Percentiles rank a stretch among this genome's conserved stretches.
Evolutionary conservation across 2,113 vertebrate genomes (phyloP).

Genomic region (Poeciliopsis turrubarensis): DNA sequence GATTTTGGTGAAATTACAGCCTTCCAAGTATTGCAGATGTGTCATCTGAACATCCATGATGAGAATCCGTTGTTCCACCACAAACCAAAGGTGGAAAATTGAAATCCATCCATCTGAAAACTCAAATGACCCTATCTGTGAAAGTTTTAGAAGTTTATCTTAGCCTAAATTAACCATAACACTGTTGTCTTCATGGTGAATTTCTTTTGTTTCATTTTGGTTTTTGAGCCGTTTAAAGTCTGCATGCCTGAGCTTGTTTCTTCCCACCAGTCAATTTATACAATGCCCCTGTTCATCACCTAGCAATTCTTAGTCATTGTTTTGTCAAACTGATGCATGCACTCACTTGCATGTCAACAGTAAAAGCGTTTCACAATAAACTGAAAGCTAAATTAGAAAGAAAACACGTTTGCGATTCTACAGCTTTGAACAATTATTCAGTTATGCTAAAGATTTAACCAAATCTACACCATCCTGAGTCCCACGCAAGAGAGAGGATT

Average conservation of each 20-base stretch:
- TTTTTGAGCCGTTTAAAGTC: neutral
- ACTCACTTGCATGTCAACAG: constrained; percentile 11
- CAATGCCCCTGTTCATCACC: neutral
- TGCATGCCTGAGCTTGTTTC: constrained; percentile 11
- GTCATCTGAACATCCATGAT: too few relatives aligned
- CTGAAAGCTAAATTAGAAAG: constrained; percentile 20
- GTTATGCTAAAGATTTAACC: constrained; percentile 19
- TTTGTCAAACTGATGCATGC: neutral
- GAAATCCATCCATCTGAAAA: too few relatives aligned
- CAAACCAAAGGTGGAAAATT: too few relatives aligned
- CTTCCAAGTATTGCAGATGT: too few relatives aligned
- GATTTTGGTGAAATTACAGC: too few relatives aligned
- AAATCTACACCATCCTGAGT: constrained; percentile 46
- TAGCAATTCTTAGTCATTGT: neutral
- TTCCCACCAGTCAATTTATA: neutral
- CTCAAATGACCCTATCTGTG: neutral
- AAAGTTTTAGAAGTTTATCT: constrained; percentile 1
- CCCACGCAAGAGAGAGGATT: constrained; percentile 35
- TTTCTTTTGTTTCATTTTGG: neutral
- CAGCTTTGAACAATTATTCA: constrained; percentile 8
- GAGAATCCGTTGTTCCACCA: too few relatives aligned
- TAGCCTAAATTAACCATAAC: neutral
- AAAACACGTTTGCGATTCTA: constrained; percentile 2
- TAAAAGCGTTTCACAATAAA: constrained; percentile 17
- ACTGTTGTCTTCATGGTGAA: neutral